These are phyloP conservation scores for Cheumatopsyche charites DNA, from an alignment of 1,140 invertebrate genomes.

Conservation along the genomic window DNA sequence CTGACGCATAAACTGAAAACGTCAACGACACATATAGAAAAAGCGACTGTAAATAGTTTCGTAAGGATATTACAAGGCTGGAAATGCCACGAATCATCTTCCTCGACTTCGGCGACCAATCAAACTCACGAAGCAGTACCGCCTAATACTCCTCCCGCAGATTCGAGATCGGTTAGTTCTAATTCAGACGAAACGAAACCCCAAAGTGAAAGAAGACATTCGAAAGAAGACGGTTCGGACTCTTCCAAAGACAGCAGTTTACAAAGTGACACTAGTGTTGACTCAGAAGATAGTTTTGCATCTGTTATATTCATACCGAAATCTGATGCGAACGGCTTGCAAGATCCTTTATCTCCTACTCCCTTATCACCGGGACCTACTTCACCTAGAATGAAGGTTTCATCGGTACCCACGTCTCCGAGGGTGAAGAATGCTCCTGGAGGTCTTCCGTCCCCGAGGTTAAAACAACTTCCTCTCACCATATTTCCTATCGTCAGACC, in stretches of 20 bases:
- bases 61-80: constrained; percentile 78
- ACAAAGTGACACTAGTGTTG: constrained; percentile 90
- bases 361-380: constrained; percentile 66
- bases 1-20: constrained; percentile 80
- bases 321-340: constrained; percentile 60
- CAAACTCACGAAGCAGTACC: constrained; percentile 38
- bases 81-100: constrained; percentile 64
- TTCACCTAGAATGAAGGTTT: constrained; percentile 65
- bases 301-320: constrained; percentile 87
- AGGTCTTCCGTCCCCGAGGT: constrained; percentile 65
- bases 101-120: constrained; percentile 30
- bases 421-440: constrained; percentile 65
- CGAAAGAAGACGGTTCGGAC: constrained; percentile 85
- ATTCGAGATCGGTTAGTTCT: constrained; percentile 45
- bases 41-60: constrained; percentile 76
- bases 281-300: constrained; percentile 90
- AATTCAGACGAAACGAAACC: constrained; percentile 49
- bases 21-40: constrained; percentile 79
- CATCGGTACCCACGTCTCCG: constrained; percentile 76
- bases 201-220: constrained; percentile 66
- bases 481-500: constrained; percentile 65
- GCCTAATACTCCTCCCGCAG: constrained; percentile 46
- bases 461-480: constrained; percentile 62
- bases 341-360: constrained; percentile 64
- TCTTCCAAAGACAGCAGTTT: constrained; percentile 90